Conservation (phyloP, 37 sponge, comb jelly and placozoan species). For the Spongilla lacustris region DNA sequence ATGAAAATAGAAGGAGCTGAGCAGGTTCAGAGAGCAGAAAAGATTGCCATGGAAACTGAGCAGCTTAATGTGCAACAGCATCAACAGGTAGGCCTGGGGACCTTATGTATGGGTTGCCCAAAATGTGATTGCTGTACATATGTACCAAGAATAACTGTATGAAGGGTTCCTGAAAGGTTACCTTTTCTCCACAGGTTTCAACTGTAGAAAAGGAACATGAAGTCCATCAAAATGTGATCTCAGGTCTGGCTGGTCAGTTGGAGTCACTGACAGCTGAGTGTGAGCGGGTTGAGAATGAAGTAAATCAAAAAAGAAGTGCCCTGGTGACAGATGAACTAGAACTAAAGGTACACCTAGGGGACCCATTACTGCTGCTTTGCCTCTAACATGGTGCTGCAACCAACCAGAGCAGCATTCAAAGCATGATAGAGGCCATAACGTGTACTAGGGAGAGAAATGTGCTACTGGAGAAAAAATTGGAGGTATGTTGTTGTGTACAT, state of each 20-base stretch:
- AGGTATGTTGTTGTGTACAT: constrained; percentile 2
- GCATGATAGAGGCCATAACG: neutral
- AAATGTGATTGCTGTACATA: neutral
- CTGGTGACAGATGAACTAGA: constrained; percentile 6
- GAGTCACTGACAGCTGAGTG: constrained; percentile 23
- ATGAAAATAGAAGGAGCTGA: constrained; percentile 13
- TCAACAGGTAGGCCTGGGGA: neutral
- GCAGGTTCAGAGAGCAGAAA: constrained; percentile 7
- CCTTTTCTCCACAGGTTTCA: neutral
- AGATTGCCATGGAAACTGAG: neutral
- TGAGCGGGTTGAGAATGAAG: constrained; percentile 2
- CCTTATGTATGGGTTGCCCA: neutral
- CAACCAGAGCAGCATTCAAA: constrained; percentile 13
- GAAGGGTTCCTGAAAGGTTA: neutral
- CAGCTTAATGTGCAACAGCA: constrained; percentile 4
- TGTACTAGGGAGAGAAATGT: constrained; percentile 2
- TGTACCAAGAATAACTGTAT: neutral
- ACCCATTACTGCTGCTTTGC: too few species aligned
- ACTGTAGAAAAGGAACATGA: constrained; percentile 8
- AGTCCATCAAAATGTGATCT: neutral
- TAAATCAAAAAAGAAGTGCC: constrained; percentile 2
- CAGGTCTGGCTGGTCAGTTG: constrained; percentile 6
- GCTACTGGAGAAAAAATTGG: constrained; percentile 7
- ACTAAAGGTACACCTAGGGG: neutral
- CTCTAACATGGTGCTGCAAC: too few species aligned